Evolutionary conservation across 2,888 invertebrate species (phyloP), one percentile per base, ranked within the genome.

Genomic region (Melinaea menophilus): DNA sequence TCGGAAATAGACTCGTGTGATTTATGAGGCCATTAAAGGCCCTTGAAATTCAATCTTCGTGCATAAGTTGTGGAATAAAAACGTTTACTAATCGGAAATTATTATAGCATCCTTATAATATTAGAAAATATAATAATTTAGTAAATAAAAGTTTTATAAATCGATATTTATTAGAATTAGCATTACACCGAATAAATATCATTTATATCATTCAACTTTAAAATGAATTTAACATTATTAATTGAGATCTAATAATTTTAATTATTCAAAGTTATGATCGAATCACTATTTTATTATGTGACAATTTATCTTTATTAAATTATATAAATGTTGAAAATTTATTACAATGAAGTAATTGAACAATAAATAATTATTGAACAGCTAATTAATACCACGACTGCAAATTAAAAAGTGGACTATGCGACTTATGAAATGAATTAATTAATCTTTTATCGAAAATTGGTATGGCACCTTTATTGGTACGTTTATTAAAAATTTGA

Each of bases 371-470:
- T 75, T 79, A 74, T 71, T 69, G 69, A 79, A 60, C 55, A 57
- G 60, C 51, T 59, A 65, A 65, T 77, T 73, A 79, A 55, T 75
- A 77, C 73, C 72, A 72, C 78, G 74, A 73, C 75, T 75, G 74
- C 76, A 73, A 79, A 79, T 73, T 74, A 69, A 72, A 71, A 73
- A 75, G 73, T 77, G 78, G 75, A 76, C 77, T 75, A 76, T 75
- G 76, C 79, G 81, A 84, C 79, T 82, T 85, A 77, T 71, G 74
- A 77, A 81, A 82, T 82, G 78, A 84, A 81, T 82, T 82, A 82
- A 85, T 85, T 84, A 82, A 80, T 75, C 73, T 63, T 58, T 47
- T 51, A 55, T 72, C 66, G 72, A 73, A 77, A 78, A 76, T 69
- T 72, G 75, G 76, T 75, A 76, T 68, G 72, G 71, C 78, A 82